These are phyloP conservation scores for Peucedramus taeniatus DNA, from an alignment of 2,113 vertebrate species.

Conservation along the genomic window DNA sequence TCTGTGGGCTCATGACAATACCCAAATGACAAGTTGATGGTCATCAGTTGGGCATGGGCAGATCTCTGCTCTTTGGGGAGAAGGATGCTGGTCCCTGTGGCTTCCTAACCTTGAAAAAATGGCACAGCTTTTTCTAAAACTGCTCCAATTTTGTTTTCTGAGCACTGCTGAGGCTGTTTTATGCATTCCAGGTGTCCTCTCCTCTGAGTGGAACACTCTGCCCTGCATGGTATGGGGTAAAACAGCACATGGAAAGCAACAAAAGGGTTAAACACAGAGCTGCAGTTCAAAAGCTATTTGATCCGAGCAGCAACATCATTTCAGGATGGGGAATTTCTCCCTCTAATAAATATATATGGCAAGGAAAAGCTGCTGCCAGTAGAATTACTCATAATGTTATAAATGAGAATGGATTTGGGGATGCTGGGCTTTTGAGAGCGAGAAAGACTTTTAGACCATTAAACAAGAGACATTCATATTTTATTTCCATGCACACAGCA, in stretches of 20 bases:
- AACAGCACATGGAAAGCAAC: background rate
- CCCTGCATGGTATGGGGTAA: accelerated
- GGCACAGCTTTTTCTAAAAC: background rate
- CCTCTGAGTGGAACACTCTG: background rate
- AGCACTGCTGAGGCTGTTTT: background rate
- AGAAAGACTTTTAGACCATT: conserved; percentile 30
- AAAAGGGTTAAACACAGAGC: background rate
- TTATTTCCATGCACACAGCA: background rate
- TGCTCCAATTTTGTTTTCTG: background rate
- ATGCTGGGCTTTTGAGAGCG: background rate
- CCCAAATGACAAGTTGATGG: background rate
- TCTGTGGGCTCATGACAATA: background rate
- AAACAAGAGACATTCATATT: conserved; percentile 16
- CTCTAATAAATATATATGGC: conserved; percentile 49
- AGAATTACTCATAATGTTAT: conserved; percentile 49
- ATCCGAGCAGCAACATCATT: conserved; percentile 2
- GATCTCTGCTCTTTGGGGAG: background rate
- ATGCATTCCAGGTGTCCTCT: background rate
- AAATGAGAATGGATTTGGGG: conserved; percentile 55
- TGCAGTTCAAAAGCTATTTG: background rate
- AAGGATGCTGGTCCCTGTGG: accelerated
- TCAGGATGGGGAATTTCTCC: conserved; percentile 37
- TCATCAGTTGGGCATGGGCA: accelerated
- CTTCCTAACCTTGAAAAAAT: background rate
- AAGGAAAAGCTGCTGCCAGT: conserved; percentile 25